phyloP scores from a whole-genome alignment of 2,888 invertebrate species.

The Drosophila pullipes region DNA sequence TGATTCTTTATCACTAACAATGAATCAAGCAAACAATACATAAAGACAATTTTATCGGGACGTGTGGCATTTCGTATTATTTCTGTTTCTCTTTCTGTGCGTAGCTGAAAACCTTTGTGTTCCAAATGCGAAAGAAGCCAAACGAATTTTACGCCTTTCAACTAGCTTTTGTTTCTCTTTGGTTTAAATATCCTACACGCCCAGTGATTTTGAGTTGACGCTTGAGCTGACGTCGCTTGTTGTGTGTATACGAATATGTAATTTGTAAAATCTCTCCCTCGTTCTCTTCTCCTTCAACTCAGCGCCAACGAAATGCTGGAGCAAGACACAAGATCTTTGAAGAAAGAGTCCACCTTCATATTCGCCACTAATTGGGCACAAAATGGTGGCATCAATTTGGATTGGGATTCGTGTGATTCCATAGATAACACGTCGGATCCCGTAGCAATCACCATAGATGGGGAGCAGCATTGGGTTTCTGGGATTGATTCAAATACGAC shows the following conservation, averaged over 20 bases:
- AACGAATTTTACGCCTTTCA: slow-evolving; percentile 36
- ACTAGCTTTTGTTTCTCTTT: slow-evolving; percentile 11
- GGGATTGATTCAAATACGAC: slow-evolving; percentile 92
- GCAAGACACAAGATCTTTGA: slow-evolving; percentile 17
- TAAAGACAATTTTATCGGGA: slow-evolving; percentile 33
- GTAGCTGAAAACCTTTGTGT: background rate
- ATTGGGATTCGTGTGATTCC: slow-evolving; percentile 73
- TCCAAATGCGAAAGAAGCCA: slow-evolving; percentile 43
- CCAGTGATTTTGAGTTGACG: slow-evolving; percentile 20
- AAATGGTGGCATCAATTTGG: slow-evolving; percentile 40
- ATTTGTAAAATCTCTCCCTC: background rate
- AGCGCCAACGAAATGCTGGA: slow-evolving; percentile 46
- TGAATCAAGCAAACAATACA: slow-evolving; percentile 37
- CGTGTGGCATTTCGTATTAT: slow-evolving; percentile 5
- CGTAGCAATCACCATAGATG: slow-evolving; percentile 91
- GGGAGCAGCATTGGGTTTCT: slow-evolving; percentile 92
- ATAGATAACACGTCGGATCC: slow-evolving; percentile 86
- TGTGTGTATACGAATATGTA: background rate
- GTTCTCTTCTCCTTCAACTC: background rate
- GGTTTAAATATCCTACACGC: slow-evolving; percentile 5
- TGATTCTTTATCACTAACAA: slow-evolving; percentile 25
- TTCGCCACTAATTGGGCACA: slow-evolving; percentile 8
- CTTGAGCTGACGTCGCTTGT: slow-evolving; percentile 30
- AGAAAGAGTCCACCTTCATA: slow-evolving; percentile 27
- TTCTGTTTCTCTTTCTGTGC: slow-evolving; percentile 17